Base-by-base conservation (phyloP, 2,113 vertebrate species). In the Tinamus guttatus region DNA sequence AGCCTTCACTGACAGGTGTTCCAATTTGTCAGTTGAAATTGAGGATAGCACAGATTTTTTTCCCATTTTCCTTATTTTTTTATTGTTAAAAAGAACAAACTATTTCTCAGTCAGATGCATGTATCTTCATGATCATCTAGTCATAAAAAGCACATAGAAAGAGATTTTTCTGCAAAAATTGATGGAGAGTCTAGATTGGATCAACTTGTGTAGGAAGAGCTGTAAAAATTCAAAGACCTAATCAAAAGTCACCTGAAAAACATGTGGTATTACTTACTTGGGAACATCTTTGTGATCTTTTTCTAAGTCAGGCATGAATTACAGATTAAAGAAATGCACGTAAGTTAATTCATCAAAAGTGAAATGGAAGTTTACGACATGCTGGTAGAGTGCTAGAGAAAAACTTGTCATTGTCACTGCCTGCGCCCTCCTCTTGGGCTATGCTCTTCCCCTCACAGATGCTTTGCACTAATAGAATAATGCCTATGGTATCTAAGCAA, bases 1-100 rank as follows among this genome's bases (percentile, higher is more conserved):
- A 85, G 49, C 58, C 75, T 82, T 97, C 81, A 62, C 95, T 82
- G 93, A 34, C 60, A 95, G 58, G 85, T 94, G 54, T 90, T 95
- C 76, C 86, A 90, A 75, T 75, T 2, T 59, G 24, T 70, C 20
- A 28, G 27, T 3, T 88, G 59, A 79, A 52, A 14, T 74, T 87
- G 32, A 34, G 10, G 47, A 19, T 56, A 63, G 22, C 41, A 65
- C 40, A 54, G 40, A 40, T 67, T 27, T 18, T 18, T 64, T 2
- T 74, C 21, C 15, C 6, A 1, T 58, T 43, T 74, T 90, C 14
- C 27, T 65, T 69, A 17, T 6, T 7, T 87, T 1, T 93, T 63
- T 59, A 20, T 89, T n/a, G 70, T 69, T 75, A 47, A 40, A 70
- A 94, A 92, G 7, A 24, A n/a, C 24, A 67, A 45, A 43, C 13